Base-by-base conservation (phyloP, 2,888 invertebrate species). In the Dryocosmus kuriphilus region DNA sequence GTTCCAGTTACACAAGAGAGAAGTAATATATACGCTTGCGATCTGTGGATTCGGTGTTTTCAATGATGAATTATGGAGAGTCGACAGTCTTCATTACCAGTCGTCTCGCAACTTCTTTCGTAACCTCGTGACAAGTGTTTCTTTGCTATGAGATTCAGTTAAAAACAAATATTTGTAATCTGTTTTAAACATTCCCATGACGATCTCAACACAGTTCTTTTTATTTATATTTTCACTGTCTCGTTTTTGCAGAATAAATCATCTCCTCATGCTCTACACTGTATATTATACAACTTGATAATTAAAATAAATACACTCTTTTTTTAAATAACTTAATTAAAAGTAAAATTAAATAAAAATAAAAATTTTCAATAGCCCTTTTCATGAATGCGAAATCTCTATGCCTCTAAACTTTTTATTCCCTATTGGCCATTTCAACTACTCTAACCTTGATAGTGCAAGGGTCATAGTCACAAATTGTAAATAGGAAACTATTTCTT, bases 61-160 rank as follows among this genome's bases (percentile, higher is more conserved):
- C 51, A 71, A 71, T 51, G 16, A 67, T 41, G 30, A 46, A 46
- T 67, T 30, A 67, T 46, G 7, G 30, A 51, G 51, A 71, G n/a
- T 71, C 51, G 71, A 27, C 51, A 71, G 46, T 71, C 46, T 30
- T 71, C 51, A 71, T 51, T 71, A 51, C 51, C 8, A 71, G 71
- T 24, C 38, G 16, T 71, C 30, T 71, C 19, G n/a, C 46, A 71
- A 30, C 71, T 30, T n/a, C 2, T 71, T 32, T 71, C 51, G 51
- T 46, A 71, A 71, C 30, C 30, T 30, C 67, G 19, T 16, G 24
- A 67, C 24, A 24, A 71, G 32, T 30, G 19, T 67, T 46, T 51
- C 5, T 51, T n/a, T 71, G 5, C 30, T 24, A 19, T 19, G 24
- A 30, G 27, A 16, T 38, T 24, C 65, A 30, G 2, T 71, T n/a